A percentile compares a stretch with the other conserved stretches of the same genome.
phyloP scores from a whole-genome alignment of 2,797 vertebrate genomes.

The Crocodylus rhombifer region DNA sequence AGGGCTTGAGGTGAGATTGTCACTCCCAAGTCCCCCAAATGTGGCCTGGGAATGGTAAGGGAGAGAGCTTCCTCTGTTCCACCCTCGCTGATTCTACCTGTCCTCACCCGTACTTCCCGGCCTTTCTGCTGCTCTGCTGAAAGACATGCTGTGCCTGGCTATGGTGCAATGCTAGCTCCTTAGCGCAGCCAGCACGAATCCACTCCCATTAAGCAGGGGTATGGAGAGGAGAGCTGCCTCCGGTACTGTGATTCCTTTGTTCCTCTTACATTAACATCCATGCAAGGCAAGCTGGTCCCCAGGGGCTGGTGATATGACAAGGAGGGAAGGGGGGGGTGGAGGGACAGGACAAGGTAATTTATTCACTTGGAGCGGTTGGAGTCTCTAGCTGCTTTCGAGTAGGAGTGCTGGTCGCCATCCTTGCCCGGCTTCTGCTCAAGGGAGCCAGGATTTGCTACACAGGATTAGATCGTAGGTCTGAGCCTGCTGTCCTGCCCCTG shows the following conservation, averaged over 20 bases:
- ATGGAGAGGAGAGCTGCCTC: neutral
- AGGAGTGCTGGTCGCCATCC: accelerated
- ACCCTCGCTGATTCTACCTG: no score
- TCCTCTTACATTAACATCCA: neutral
- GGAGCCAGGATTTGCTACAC: neutral
- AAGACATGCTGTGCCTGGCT: no score
- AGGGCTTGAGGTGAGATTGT: neutral
- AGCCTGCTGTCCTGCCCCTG: neutral
- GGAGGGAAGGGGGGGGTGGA: neutral
- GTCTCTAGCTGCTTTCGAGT: accelerated
- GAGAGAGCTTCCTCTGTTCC: neutral
- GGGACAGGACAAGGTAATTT: neutral
- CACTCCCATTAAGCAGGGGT: neutral
- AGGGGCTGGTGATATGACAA: accelerated
- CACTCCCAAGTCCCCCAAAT: neutral
- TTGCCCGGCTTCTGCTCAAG: neutral
- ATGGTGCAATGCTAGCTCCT: no score
- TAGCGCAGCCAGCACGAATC: no score
- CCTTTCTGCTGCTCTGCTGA: no score
- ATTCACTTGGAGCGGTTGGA: accelerated
- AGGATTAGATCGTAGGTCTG: accelerated
- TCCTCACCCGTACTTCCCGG: neutral
- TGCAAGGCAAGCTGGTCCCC: neutral
- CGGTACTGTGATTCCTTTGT: neutral
- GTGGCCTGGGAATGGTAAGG: neutral